These are phyloP conservation scores for Neodiprion fabricii DNA, from an alignment of 1,140 invertebrate species.

Conservation along the genomic window DNA sequence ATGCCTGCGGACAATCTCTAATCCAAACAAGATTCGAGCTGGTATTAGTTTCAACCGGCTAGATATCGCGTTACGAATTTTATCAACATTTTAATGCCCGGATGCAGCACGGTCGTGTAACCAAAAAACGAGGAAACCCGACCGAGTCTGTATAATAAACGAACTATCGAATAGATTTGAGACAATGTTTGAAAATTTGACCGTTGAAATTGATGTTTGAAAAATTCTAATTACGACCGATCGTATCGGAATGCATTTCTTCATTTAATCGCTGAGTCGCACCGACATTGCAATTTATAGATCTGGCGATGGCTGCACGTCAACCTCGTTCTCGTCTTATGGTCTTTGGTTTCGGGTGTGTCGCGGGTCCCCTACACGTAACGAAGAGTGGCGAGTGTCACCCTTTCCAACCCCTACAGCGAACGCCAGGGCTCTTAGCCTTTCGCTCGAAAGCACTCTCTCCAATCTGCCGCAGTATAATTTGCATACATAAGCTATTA, in stretches of 20 bases:
- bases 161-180: too few relatives aligned
- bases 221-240: too few relatives aligned
- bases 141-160: too few relatives aligned
- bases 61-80: constrained; percentile 2
- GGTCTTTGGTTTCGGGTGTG: not conserved
- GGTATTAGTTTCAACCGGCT: not conserved
- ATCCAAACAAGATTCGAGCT: not conserved
- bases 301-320: too few relatives aligned
- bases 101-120: not conserved
- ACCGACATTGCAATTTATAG: too few relatives aligned
- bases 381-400: not conserved
- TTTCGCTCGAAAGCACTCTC: constrained; percentile 43
- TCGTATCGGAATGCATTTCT: too few relatives aligned
- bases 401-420: not conserved
- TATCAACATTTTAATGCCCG: not conserved
- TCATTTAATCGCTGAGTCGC: too few relatives aligned
- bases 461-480: constrained; percentile 56
- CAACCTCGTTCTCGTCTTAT: too few relatives aligned
- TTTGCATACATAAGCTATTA: constrained; percentile 65
- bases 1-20: not conserved
- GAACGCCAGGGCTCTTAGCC: not conserved
- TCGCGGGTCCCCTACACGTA: not conserved
- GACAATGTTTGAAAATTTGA: too few relatives aligned
- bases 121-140: too few relatives aligned
- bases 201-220: too few relatives aligned